Evolutionary conservation across 2,888 invertebrate genomes (phyloP), one percentile per base, ranked within the genome.

Genomic region (Cheilosia soror): DNA sequence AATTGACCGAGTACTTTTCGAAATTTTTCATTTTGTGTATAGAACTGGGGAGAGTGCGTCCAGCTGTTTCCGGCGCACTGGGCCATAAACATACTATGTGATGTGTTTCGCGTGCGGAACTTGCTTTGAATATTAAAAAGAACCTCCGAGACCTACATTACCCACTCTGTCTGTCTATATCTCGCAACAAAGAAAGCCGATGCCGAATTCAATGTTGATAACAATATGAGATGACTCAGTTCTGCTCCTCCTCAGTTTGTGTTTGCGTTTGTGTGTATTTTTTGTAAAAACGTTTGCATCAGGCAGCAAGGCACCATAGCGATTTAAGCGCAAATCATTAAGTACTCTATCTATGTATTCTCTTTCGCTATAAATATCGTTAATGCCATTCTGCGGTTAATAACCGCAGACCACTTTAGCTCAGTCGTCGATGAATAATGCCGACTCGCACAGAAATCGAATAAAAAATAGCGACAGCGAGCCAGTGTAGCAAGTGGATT

Each of bases 321-420:
- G 71, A 72, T 65, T 44, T 42, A 42, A 72, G 76, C 85, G 81
- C 76, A 81, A 84, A 84, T 69, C 69, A 69, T 80, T 80, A 76
- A 84, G 69, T 71, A 80, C 66, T 66, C 60, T 72, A 60, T 58
- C 55, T 65, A 66, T 27, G 57, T 81, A 75, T 76, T 62, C 65
- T 31, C 75, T 76, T 85, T 77, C 44, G 66, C 81, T 85, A 85
- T 85, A 85, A 81, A 85, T 85, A 85, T 85, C 81, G 81, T 72
- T 81, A 85, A 81, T 81, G 85, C 81, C 57, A 85, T 85, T 85
- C 40, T 85, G 85, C 85, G 85, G 85, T 85, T 85, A 85, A 77
- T 85, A 85, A 85, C 81, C 85, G 85, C 85, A 68, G 68, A 57
- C 42, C 72, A 81, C 68, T 85, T 85, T 81, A 66, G 76, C 55